phyloP scores from a whole-genome alignment of 2,113 vertebrate species.

The Seriola aureovittata region DNA sequence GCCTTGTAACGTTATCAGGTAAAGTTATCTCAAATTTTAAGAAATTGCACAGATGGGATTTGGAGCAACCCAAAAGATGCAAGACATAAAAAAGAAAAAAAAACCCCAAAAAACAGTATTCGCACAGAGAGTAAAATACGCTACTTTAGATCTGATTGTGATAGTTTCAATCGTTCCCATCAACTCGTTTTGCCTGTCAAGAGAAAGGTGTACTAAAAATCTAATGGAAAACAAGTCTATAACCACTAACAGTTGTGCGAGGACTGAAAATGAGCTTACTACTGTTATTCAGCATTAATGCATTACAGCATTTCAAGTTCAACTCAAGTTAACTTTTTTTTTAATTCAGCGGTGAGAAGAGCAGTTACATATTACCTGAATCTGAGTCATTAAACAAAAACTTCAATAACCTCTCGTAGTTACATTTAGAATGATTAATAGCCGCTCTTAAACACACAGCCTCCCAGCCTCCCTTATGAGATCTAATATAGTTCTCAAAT shows the following conservation, averaged over 20 bases:
- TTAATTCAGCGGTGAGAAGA: background rate
- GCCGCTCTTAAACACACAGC: slow-evolving; percentile 5
- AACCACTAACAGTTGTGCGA: background rate
- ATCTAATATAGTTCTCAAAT: slow-evolving; percentile 26
- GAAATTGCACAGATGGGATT: background rate
- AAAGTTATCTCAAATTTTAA: background rate
- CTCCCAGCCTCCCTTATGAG: slow-evolving; percentile 7
- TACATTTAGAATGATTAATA: slow-evolving; percentile 20
- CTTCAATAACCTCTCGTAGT: background rate
- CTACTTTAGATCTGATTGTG: slow-evolving; percentile 6
- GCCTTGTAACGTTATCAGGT: background rate
- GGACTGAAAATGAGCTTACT: background rate
- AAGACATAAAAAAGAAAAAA: background rate
- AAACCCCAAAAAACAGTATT: no score
- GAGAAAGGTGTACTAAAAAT: background rate
- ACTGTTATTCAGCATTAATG: background rate
- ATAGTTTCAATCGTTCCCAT: slow-evolving; percentile 16
- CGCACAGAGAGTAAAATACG: background rate
- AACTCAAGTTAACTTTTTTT: background rate
- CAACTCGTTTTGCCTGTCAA: background rate
- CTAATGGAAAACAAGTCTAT: background rate
- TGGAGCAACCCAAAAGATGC: background rate
- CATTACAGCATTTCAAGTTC: background rate
- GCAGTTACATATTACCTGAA: background rate
- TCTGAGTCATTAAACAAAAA: slow-evolving; percentile 12